Evolutionary conservation across 2,797 vertebrate species (phyloP).

Genomic region (Champsocephalus gunnari): DNA sequence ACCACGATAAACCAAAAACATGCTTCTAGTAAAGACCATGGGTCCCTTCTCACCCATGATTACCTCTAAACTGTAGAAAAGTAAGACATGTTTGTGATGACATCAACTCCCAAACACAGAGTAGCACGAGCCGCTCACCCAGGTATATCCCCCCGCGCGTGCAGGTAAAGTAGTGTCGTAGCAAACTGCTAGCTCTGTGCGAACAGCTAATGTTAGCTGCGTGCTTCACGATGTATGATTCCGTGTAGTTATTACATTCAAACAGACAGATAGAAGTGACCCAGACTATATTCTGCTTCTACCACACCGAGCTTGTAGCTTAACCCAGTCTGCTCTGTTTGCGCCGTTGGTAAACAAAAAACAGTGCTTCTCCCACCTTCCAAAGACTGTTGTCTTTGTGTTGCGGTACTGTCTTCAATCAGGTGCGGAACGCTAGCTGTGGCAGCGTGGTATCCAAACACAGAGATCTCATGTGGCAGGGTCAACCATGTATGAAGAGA

Average conservation of each 20-base stretch:
- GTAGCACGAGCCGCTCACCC: neutral
- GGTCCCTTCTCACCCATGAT: neutral
- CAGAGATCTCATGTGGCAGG: neutral
- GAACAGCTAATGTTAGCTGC: conserved; percentile 11
- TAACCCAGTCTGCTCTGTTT: fast-evolving
- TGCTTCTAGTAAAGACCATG: no score
- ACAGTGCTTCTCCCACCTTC: neutral
- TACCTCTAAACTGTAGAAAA: neutral
- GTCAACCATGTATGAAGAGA: neutral
- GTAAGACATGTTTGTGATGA: no score
- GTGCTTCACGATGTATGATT: neutral
- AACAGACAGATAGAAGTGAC: no score
- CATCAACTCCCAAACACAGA: neutral
- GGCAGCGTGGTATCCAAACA: neutral
- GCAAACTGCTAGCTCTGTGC: neutral
- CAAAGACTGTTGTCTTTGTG: neutral
- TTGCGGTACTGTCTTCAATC: neutral
- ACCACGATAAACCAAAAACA: no score
- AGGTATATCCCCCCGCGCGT: neutral
- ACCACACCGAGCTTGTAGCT: neutral
- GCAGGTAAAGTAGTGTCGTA: neutral
- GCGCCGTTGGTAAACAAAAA: fast-evolving
- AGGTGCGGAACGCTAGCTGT: no score
- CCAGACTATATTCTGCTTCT: fast-evolving
- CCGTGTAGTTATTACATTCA: neutral